Evolutionary conservation across 2,113 vertebrate species (phyloP), one percentile per base, ranked within the genome.

Genomic region (Odobenus rosmarus): DNA sequence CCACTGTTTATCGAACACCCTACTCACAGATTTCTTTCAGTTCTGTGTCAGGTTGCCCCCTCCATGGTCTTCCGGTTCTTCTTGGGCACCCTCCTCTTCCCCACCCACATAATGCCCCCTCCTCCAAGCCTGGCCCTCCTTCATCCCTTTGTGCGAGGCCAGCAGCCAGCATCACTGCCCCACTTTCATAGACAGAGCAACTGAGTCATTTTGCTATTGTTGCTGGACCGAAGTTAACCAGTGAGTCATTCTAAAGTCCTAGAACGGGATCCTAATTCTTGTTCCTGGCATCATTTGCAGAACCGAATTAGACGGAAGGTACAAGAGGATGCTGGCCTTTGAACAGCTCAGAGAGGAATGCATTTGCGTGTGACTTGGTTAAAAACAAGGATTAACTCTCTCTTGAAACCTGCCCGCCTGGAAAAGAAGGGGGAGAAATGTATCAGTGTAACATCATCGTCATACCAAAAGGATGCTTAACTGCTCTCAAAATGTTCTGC

Each of bases 201-300:
- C 94, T 51, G 79, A 96, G 64, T 98, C 97, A 97, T 92, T 96
- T 83, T 97, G 79, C 96, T 96, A 97, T 97, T 98, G 97, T 97
- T 95, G 71, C 64, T 14, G 24, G 36, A 90, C 92, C 53, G 79
- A 96, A 95, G 96, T 93, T 96, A 97, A 88, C 46, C 77, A 88
- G 59, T 97, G 97, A 97, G 90, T 98, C 97, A 98, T 90, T 61
- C 71, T 94, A 0, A 94, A 88, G 92, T 89, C 88, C 67, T 82
- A 96, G 77, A 93, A 94, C 76, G 0, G 1, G 92, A 88, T 98
- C 90, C 64, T 67, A 42, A 51, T 93, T 96, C 95, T 95, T 94
- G 55, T 79, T 96, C 62, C 88, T 97, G 97, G 90, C 51, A 12
- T 61, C 69, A 72, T 80, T 93, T 28, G 53, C 1, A 4, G 62